These are phyloP conservation scores for Eutolmus rufibarbis DNA, from an alignment of 2,888 invertebrate species.

Conservation along the genomic window DNA sequence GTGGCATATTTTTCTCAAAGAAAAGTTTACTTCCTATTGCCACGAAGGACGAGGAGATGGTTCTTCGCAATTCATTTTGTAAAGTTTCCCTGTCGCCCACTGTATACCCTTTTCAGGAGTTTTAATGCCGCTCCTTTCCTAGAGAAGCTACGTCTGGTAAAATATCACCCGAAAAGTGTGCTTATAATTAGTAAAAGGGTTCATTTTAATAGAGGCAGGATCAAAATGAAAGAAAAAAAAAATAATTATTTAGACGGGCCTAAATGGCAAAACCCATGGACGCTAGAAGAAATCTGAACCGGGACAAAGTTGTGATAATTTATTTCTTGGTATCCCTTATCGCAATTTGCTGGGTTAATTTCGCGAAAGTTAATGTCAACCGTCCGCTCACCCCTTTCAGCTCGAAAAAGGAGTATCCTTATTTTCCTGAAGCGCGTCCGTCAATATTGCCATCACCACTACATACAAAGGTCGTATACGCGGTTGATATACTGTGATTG, in stretches of 20 bases:
- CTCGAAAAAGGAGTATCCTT: neutral
- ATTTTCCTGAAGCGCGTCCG: neutral
- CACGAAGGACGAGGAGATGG: neutral
- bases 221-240: neutral
- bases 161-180: neutral
- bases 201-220: slow-evolving; percentile 11
- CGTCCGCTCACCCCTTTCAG: neutral
- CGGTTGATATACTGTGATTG: neutral
- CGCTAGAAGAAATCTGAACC: neutral
- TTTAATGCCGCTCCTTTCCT: neutral
- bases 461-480: neutral
- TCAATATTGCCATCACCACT: neutral
- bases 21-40: neutral
- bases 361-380: slow-evolving; percentile 44
- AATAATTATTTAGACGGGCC: slow-evolving; percentile 1
- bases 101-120: slow-evolving; percentile 15
- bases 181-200: slow-evolving; percentile 32
- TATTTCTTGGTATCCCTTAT: slow-evolving; percentile 45
- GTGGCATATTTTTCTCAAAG: neutral
- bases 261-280: neutral
- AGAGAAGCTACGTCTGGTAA: neutral
- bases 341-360: slow-evolving; percentile 46
- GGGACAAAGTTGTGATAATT: slow-evolving; percentile 40
- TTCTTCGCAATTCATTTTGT: neutral
- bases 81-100: slow-evolving; percentile 4